These are phyloP conservation scores for Phallusia fumigata DNA, from an alignment of 23 tunicate genomes.

Conservation along the genomic window DNA sequence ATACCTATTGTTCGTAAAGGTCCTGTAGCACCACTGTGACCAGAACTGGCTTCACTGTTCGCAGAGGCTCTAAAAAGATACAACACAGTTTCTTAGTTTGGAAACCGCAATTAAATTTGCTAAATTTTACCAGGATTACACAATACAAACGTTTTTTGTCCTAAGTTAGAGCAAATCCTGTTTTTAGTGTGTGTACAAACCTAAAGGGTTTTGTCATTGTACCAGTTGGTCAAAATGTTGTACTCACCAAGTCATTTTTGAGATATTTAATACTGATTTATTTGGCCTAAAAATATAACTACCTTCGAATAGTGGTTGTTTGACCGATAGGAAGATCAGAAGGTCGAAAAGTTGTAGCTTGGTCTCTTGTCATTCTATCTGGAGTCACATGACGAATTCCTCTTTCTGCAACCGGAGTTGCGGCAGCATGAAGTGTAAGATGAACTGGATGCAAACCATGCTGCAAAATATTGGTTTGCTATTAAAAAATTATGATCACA, in stretches of 20 bases:
- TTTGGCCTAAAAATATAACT: no score
- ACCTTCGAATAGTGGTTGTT: not conserved
- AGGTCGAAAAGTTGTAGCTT: constrained; percentile 77
- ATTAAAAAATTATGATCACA: not conserved
- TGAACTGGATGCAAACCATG: constrained; percentile 77
- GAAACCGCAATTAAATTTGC: no score
- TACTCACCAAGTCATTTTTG: not conserved
- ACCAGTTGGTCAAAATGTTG: no score
- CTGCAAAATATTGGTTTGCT: constrained; percentile 23
- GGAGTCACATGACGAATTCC: constrained; percentile 69
- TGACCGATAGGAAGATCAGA: constrained; percentile 88
- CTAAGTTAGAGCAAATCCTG: no score
- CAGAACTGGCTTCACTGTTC: constrained; percentile 74
- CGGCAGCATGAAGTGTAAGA: constrained; percentile 71
- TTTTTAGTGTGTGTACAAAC: no score
- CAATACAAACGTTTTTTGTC: no score
- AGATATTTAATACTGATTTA: not conserved
- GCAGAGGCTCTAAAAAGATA: constrained; percentile 65
- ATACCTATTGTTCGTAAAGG: constrained; percentile 65
- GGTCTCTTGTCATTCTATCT: constrained; percentile 76
- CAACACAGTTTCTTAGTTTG: no score
- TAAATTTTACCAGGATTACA: no score
- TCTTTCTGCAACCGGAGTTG: constrained; percentile 71
- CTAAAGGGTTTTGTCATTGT: no score
- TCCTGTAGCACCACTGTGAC: constrained; percentile 53